Base-by-base conservation (phyloP, 2,888 invertebrate genomes). In the Ditylenchus weischeri region DNA sequence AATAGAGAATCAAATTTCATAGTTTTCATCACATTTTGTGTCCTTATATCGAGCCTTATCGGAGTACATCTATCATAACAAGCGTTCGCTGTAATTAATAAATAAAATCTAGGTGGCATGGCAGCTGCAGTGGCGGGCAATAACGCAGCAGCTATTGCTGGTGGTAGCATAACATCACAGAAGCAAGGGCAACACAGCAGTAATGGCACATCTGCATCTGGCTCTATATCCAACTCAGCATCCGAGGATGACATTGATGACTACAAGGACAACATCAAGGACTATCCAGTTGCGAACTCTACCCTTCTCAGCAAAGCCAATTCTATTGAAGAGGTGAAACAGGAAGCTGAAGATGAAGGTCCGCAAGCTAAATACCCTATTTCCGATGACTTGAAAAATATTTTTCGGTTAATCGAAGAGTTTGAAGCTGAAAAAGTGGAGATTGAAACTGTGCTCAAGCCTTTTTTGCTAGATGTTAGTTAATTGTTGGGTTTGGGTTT, bases 391-490 rank as follows among this genome's bases (percentile, higher is more conserved):
- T 38, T 73, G 23, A 74, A 72, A 58, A 65, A 62, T 18, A 64
- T 74, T 38, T 62, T 76, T 47, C 63, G 67, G 21, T 51, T 64
- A 15, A 62, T 74, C 7, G 76, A 76, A 47, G 64, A 66, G 19
- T 74, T 69, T 49, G 62, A 62, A 49, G 74, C 76, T 18, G 69
- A 72, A 43, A 60, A 63, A 21, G 47, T 70, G 38, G 69, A 70
- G 6, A 65, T 74, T 43, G 69, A 71, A 19, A 60, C 76, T 13
- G 58, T 65, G 15, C 63, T 73, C 8, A 29, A 54, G 19, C 74
- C 74, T 21, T 64, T 69, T 67, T 47, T 69, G 7, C 54, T 69
- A 19, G n/a, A 61, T 54, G 57, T 57, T 13, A 18, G 36, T 15
- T 13, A 4, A n/a, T 23, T 38, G 4, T 60, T 7, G 47, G 13